Evolutionary conservation across 2,113 vertebrate species (phyloP).

Genomic region (Macrotis lagotis): DNA sequence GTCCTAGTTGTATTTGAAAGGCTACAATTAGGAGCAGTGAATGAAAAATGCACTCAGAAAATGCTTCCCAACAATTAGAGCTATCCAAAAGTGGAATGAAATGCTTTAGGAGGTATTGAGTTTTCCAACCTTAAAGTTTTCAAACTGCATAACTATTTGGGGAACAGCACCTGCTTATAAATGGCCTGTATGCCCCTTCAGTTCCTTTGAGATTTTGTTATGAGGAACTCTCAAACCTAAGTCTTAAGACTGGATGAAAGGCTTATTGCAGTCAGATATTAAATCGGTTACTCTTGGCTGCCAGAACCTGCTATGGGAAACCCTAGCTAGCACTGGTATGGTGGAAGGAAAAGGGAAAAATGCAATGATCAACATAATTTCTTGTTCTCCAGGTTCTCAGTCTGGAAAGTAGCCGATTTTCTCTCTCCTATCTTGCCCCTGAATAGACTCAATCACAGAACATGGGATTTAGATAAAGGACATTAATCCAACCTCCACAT

Average conservation of each 20-base stretch:
- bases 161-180: not conserved
- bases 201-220: not conserved
- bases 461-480: not conserved
- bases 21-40: not conserved
- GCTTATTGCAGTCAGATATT: not conserved
- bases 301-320: not conserved
- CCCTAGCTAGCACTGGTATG: not conserved
- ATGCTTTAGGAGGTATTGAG: not conserved
- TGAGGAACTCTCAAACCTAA: not conserved
- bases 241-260: not conserved
- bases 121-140: not conserved
- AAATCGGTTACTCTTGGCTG: not conserved
- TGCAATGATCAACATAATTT: not conserved
- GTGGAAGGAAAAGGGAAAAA: not conserved
- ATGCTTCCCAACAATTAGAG: not conserved
- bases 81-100: not conserved
- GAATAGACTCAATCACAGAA: not conserved
- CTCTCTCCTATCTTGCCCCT: not conserved
- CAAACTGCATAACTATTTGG: not conserved
- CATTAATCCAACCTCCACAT: not conserved
- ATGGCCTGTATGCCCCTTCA: not conserved
- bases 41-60: not conserved
- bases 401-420: not conserved
- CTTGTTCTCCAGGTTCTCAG: not conserved
- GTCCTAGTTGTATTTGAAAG: not conserved